Conservation (phyloP, 2,888 invertebrate species). For the Heteromyza rotundicornis region DNA sequence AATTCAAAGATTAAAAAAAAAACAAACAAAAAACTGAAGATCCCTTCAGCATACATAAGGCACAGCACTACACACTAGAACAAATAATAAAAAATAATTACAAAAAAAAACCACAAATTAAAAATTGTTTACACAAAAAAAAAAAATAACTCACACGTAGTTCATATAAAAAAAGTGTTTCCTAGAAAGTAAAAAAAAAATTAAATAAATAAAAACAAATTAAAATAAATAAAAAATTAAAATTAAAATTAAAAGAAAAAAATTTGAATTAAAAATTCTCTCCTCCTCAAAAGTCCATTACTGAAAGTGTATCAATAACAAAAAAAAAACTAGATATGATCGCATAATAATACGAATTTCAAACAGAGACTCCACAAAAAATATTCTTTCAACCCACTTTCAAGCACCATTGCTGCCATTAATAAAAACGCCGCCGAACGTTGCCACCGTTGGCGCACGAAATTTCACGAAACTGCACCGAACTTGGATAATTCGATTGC, state of each 20-base stretch:
- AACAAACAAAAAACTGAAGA: background rate
- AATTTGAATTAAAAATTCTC: background rate
- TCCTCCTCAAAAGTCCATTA: background rate
- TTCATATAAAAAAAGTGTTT: background rate
- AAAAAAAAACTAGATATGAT: background rate
- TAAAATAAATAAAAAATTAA: background rate
- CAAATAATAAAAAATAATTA: background rate
- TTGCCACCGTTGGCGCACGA: constrained; percentile 41
- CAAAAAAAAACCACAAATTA: background rate
- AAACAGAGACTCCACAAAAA: too few relatives aligned
- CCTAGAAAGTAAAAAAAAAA: background rate
- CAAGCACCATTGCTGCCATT: constrained; percentile 52
- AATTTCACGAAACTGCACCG: background rate
- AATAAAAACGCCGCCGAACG: constrained; percentile 54
- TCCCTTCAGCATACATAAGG: too few relatives aligned
- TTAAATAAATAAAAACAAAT: background rate
- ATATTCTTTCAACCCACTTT: background rate
- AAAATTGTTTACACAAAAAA: background rate
- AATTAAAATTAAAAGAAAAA: too few relatives aligned
- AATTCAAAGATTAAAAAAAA: background rate
- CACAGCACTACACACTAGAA: background rate
- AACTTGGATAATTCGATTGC: constrained; percentile 1
- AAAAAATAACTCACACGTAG: background rate
- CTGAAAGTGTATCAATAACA: background rate
- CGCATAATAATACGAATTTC: background rate